Base-by-base conservation (phyloP, 2,113 vertebrate genomes). In the Electrona antarctica region DNA sequence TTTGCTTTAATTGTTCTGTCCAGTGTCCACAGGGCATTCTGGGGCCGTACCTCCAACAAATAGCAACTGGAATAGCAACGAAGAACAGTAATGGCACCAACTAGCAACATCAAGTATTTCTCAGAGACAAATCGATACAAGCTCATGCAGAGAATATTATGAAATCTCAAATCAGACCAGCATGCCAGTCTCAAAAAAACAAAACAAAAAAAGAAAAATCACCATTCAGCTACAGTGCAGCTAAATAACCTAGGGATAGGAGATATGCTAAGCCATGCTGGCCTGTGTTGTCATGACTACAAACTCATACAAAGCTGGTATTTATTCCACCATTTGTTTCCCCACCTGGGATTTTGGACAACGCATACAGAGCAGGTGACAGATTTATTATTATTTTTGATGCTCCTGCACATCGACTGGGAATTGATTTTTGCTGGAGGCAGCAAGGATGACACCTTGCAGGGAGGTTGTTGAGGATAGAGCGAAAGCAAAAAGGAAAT, bases 401-500 rank as follows among this genome's bases (percentile, higher is more conserved):
- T 68, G 71, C 55, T 70, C 47, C 56, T 55, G 72, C 69, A 45
- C 49, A 76, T 69, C n/a, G 33, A 48, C 46, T 64, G 66, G 75
- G 77, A 80, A 87, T 82, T 77, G 62, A 79, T 82, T 83, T 80
- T 77, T 68, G 60, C 85, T 71, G 9, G 46, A 55, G 71, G 77
- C 59, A 56, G 15, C 63, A 65, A 79, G 63, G 76, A 69, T 76
- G 72, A 78, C 54, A 80, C 67, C 71, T 81, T 69, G 73, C 51
- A 59, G 66, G 12, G 62, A 68, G 28, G 33, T 33, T 80, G 79
- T 67, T 62, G 51, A 64, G 59, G 59, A 77, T 21, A 78, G 70
- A 74, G 15, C 41, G 1, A 57, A 64, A 76, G 28, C 2, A n/a
- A 60, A 1, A 50, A 62, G 11, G 2, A 56, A 21, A 45, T 5